Percentiles rank a stretch among this genome's conserved stretches.
phyloP scores from a whole-genome alignment of 2,888 invertebrate genomes.

The Charanyca ferruginea region DNA sequence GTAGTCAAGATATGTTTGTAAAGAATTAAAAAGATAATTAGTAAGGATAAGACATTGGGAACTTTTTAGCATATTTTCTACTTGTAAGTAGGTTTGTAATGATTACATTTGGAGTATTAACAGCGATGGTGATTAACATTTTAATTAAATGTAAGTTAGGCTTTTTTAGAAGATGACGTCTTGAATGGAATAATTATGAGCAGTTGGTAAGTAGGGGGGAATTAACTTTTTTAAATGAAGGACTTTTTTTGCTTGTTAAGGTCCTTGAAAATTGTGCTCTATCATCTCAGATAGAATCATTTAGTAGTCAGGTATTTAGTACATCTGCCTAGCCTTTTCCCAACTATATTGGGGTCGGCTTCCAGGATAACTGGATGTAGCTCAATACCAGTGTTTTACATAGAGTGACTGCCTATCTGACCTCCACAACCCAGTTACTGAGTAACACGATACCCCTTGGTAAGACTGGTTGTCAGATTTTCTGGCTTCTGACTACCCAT shows the following conservation, averaged over 20 bases:
- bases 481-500: too few relatives aligned
- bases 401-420: too few relatives aligned
- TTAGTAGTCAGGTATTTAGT: too few relatives aligned
- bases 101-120: conserved; percentile 56
- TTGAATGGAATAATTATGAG: conserved; percentile 28
- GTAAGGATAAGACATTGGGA: conserved; percentile 61
- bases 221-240: not conserved
- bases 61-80: conserved; percentile 56
- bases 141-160: conserved; percentile 48
- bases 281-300: too few relatives aligned
- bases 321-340: too few relatives aligned
- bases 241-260: not conserved
- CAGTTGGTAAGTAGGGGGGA: conserved; percentile 2
- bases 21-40: conserved; percentile 70
- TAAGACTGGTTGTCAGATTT: too few relatives aligned
- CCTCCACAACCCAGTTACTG: too few relatives aligned
- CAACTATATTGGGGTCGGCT: too few relatives aligned
- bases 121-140: conserved; percentile 54
- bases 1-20: conserved; percentile 35
- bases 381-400: too few relatives aligned
- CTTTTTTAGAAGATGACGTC: conserved; percentile 12
- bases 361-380: too few relatives aligned
- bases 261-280: not conserved
- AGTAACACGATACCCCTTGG: too few relatives aligned
- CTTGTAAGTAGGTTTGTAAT: conserved; percentile 52